phyloP scores from a whole-genome alignment of 2,113 vertebrate genomes.

The Platichthys stellatus region DNA sequence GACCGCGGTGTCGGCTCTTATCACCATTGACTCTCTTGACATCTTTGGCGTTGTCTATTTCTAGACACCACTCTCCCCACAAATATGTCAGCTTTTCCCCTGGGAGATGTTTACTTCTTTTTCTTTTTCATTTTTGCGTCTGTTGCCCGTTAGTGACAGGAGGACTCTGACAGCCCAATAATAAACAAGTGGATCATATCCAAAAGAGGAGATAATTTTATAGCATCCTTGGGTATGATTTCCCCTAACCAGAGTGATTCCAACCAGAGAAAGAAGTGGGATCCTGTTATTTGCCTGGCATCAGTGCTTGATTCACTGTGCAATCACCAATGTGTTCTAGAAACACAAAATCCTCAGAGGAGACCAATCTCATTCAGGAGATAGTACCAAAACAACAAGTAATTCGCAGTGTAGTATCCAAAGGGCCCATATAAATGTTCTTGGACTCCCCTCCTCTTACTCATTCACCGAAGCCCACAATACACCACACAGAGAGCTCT shows the following conservation, averaged over 20 bases:
- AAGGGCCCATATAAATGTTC: constrained; percentile 6
- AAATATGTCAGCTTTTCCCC: too few relatives aligned
- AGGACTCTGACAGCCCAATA: too few relatives aligned
- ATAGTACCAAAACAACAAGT: constrained; percentile 36
- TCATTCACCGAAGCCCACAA: not conserved
- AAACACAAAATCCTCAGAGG: not conserved
- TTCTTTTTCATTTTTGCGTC: too few relatives aligned
- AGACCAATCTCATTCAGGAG: constrained; percentile 1
- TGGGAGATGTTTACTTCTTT: too few relatives aligned
- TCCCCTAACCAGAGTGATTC: constrained; percentile 1
- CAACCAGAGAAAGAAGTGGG: not conserved
- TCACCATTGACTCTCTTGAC: too few relatives aligned
- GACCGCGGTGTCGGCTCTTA: too few relatives aligned
- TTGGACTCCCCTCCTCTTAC: constrained; percentile 10
- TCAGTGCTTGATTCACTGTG: not conserved
- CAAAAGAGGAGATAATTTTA: not conserved
- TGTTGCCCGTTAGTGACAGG: too few relatives aligned
- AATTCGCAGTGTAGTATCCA: constrained; percentile 32
- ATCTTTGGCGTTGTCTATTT: too few relatives aligned
- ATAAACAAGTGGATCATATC: too few relatives aligned
- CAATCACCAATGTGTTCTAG: not conserved
- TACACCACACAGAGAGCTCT: not conserved
- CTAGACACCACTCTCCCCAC: too few relatives aligned
- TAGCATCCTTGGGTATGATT: not conserved
- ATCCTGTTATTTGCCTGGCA: not conserved